Conservation (phyloP, 2,888 invertebrate genomes). For the Drosophila peninsularis region DNA sequence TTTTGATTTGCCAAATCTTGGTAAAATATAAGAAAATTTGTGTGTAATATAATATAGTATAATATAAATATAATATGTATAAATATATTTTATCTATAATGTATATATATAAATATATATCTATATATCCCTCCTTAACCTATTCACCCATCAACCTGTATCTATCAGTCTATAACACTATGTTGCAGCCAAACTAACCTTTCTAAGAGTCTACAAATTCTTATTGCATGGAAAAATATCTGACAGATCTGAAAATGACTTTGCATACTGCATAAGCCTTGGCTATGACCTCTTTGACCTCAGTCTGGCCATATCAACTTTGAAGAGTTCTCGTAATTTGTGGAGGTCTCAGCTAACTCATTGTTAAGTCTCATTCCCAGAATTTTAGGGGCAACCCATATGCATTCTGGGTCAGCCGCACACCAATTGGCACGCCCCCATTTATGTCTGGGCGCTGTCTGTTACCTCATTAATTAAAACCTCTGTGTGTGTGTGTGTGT, state of each 20-base stretch:
- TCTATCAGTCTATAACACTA: no score
- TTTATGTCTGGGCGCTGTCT: constrained; percentile 55
- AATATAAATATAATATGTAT: no score
- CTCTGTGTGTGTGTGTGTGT: neutral
- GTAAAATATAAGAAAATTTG: neutral
- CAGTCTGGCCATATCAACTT: neutral
- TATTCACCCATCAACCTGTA: no score
- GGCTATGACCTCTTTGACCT: neutral
- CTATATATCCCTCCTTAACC: no score
- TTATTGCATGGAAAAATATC: no score
- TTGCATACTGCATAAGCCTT: neutral
- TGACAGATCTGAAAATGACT: no score
- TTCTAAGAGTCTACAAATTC: neutral
- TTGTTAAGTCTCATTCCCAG: neutral
- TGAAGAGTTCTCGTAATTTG: constrained; percentile 1
- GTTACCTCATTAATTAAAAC: constrained; percentile 60
- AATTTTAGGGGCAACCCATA: constrained; percentile 32
- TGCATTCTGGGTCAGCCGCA: constrained; percentile 27
- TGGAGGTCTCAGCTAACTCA: neutral
- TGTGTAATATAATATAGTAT: no score
- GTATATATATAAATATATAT: no score
- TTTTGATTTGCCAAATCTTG: neutral
- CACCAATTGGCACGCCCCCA: constrained; percentile 47
- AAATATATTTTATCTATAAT: no score
- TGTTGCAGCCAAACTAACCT: no score